Conservation (phyloP, 2,888 invertebrate species). For the Trachelus tabidus region DNA sequence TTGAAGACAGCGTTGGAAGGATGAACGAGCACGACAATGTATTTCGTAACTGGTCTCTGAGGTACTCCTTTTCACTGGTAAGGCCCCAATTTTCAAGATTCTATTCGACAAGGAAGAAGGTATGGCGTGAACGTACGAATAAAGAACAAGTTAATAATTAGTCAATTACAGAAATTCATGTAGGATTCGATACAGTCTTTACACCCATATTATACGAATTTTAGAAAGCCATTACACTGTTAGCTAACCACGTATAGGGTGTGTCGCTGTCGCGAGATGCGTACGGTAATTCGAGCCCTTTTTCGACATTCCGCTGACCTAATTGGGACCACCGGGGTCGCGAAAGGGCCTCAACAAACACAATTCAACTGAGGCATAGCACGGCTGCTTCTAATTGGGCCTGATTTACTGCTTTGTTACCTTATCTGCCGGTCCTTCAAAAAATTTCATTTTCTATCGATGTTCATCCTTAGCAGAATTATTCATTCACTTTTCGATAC, state of each 20-base stretch:
- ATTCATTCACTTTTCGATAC: not conserved
- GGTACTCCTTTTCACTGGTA: not conserved
- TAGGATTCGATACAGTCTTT: not conserved
- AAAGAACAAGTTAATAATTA: not conserved
- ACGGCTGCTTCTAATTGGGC: constrained; percentile 29
- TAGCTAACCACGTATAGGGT: constrained; percentile 2
- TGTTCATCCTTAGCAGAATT: not conserved
- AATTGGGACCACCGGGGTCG: constrained; percentile 57
- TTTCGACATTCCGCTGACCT: constrained; percentile 51
- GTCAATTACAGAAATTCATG: not conserved
- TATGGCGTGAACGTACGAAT: not conserved
- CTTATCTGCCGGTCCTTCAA: not conserved
- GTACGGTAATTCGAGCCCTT: constrained; percentile 49
- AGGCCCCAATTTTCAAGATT: not conserved
- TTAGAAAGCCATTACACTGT: not conserved
- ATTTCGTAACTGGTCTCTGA: not conserved
- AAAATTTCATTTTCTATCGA: not conserved
- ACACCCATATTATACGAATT: not conserved
- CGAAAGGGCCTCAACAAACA: constrained; percentile 8
- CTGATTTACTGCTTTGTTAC: constrained; percentile 26
- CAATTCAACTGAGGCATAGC: constrained; percentile 15
- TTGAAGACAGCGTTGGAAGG: not conserved
- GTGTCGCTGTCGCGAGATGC: not conserved
- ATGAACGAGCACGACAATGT: not conserved
- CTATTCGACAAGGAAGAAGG: not conserved